Base-by-base conservation (phyloP, 2,888 invertebrate genomes). In the Brachypalpus laphriformis region DNA sequence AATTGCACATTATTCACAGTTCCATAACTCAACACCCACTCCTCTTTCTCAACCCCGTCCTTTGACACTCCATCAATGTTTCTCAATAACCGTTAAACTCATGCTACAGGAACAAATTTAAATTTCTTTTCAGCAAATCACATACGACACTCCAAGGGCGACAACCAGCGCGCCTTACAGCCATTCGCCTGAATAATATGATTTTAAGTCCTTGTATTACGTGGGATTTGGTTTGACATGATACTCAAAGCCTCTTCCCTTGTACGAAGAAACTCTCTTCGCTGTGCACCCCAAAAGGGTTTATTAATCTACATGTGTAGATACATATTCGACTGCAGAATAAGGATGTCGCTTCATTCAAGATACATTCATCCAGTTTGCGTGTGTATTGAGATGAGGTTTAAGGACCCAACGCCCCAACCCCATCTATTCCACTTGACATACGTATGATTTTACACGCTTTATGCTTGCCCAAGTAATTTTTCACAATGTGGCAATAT, bases 391-490 rank as follows among this genome's bases (percentile, higher is more conserved):
- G 5, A 18, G 4, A 6, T 20, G 18, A n/a, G 20, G 2, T 76
- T 56, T 47, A 1, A 56, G 34, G 37, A 63, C 31, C 9, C 54
- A 8, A 1, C 45, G 25, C 31, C 28, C 28, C 47, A n/a, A 5
- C 31, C 37, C 49, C 14, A 16, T 18, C 49, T 54, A 42, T 54
- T 78, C 61, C 82, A 72, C 77, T 77, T 72, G 82, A 82, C 70
- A 82, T 77, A 82, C 65, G 82, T 71, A 76, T 82, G 82, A 82
- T 72, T 82, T 77, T 72, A 78, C 71, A 82, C 65, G 77, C 66
- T 78, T 82, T 78, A 82, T 66, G 82, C 71, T 77, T 78, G 71
- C 65, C 72, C 78, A 66, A 76, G 82, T 82, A 75, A 76, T 82
- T 82, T 71, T 70, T 76, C 76, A 82, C 70, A 71, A 71, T 76